These are phyloP conservation scores for Dromaius novaehollandiae DNA, from an alignment of 2,113 vertebrate species.

Conservation along the genomic window DNA sequence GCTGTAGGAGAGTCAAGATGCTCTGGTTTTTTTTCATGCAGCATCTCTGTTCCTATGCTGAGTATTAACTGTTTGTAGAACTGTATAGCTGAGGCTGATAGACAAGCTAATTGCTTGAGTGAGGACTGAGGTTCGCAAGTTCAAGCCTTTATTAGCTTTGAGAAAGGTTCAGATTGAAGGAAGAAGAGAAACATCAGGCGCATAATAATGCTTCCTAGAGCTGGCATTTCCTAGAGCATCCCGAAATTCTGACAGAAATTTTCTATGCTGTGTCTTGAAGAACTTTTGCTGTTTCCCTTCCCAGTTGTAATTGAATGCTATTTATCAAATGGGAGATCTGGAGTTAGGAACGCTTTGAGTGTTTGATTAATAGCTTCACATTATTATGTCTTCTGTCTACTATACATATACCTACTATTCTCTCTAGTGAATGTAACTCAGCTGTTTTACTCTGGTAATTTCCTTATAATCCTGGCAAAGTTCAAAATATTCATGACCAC, in stretches of 20 bases:
- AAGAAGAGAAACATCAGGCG: background rate
- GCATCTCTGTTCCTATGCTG: background rate
- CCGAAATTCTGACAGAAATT: conserved; percentile 2
- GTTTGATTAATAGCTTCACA: background rate
- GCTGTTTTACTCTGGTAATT: background rate
- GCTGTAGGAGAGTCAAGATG: background rate
- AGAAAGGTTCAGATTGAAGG: background rate
- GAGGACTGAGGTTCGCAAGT: conserved; percentile 3
- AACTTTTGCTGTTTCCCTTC: background rate
- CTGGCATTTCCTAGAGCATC: background rate
- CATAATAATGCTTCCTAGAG: background rate
- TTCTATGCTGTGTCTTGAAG: background rate
- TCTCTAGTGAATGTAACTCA: background rate
- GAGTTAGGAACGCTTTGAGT: background rate
- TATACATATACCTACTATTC: background rate
- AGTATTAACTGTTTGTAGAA: background rate
- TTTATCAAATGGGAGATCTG: background rate
- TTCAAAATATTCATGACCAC: background rate
- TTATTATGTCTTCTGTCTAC: background rate
- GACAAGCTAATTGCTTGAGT: background rate
- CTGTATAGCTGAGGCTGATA: background rate
- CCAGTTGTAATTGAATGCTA: background rate
- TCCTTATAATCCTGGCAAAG: background rate
- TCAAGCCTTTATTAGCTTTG: background rate
- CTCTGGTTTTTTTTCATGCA: background rate